Base-by-base conservation (phyloP, 2,888 invertebrate genomes). In the Cryptosula pallasiana region DNA sequence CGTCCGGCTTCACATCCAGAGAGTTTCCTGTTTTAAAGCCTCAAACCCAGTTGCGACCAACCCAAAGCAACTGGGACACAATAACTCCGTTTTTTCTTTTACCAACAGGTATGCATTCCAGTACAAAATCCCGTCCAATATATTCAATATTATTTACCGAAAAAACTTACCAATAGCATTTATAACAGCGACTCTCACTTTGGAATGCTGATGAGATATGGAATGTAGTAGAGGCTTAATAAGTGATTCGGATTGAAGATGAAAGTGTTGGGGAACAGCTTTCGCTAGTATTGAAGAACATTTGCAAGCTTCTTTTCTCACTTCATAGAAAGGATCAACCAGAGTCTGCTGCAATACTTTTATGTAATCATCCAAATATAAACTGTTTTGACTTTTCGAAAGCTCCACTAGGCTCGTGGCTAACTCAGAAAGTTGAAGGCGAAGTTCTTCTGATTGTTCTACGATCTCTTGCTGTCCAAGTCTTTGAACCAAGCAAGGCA, bases 191-290 rank as follows among this genome's bases (percentile, higher is more conserved):
- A 91, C 88, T 73, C 95, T 87, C 57, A 93, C 91, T 84, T 89
- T 90, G 73, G 90, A 92, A 83, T 94, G 92, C 79, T 93, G 93
- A 83, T 95, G 94, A 35, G 88, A 86, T 78, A 93, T 88, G 80
- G 91, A 90, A 1, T 87, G 85, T 57, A 92, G 83, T 0, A 94
- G 86, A 0, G 94, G 91, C 77, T 90, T 89, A 0, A 92, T 88
- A 75, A 93, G 87, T 55, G 86, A 87, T 78, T 92, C 92, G 0
- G 91, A 90, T 77, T 90, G 90, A 75, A 89, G 87, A 79, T 92
- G 91, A 82, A 95, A 92, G 79, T 91, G 88, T 73, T 87, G 86
- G 0, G 91, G 89, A 5, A 91, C 79, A 1, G 88, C 86, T 73
- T 86, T 87, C 0, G 92, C 89, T 57, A 94, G 78, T 71, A 88